Evolutionary conservation across 2,113 vertebrate species (phyloP), one percentile per base, ranked within the genome.

Genomic region (Solenodon paradoxus): DNA sequence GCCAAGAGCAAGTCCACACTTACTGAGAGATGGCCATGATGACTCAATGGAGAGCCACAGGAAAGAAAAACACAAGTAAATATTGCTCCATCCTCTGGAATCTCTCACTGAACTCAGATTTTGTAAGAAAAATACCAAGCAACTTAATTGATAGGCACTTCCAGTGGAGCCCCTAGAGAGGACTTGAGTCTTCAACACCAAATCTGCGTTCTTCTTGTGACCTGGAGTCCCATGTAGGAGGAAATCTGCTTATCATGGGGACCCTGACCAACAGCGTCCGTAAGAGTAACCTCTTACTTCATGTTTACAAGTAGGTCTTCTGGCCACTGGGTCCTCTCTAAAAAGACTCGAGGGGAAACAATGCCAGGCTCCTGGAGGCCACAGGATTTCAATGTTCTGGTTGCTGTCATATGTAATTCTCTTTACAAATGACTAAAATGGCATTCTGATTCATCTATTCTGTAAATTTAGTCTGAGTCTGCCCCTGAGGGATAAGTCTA

Each of bases 211-310:
- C 42, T 24, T 12, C 30, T 1, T 17, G 0, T 3, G 7, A 45
- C 9, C 7, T 49, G 11, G 47, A 45, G 32, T 49, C 26, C 19
- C 4, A 15, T 0, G 0, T 19, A 4, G 63, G 51, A 24, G 40
- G 40, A 17, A 22, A 53, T 0, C 1, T 32, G 28, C 13, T 9
- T 15, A 55, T 47, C 30, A 47, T 0, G 2, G 40, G 42, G 42
- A 35, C 24, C 30, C 9, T 20, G 51, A 3, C 49, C 1, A 28
- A 28, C 51, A 8, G 63, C 24, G 22, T 80, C 55, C 28, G 9
- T 2, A 20, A 51, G 11, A 38, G 57, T 0, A 0, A 24, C 19
- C 8, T 40, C 16, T 30, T 19, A 5, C 45, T 4, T 20, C 0
- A 0, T 3, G 19, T 0, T 47, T 30, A 9, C 11, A 11, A 12